A percentile compares a stretch with the other conserved stretches of the same genome.
phyloP scores from a whole-genome alignment of 2,113 vertebrate species.

The Glareola pratincola region DNA sequence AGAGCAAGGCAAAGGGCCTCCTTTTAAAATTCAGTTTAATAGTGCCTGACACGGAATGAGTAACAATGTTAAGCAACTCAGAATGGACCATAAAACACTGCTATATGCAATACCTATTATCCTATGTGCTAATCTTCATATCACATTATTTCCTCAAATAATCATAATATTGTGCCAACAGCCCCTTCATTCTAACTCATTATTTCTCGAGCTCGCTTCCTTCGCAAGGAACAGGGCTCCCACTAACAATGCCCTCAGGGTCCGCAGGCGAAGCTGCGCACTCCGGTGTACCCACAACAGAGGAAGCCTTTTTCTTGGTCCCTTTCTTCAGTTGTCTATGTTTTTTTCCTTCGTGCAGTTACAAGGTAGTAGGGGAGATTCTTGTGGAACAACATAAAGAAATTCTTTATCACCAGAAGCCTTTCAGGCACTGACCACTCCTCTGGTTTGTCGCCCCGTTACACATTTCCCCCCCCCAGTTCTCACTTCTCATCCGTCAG shows the following conservation, averaged over 20 bases:
- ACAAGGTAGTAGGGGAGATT: not conserved
- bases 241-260: constrained; percentile 49
- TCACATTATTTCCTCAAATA: constrained; percentile 62
- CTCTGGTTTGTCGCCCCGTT: not conserved
- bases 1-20: constrained; percentile 34
- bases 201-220: constrained; percentile 23
- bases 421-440: not conserved
- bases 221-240: constrained; percentile 5
- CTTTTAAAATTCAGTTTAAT: constrained; percentile 56
- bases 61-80: constrained; percentile 59
- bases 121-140: constrained; percentile 56
- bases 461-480: not conserved
- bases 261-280: not conserved
- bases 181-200: constrained; percentile 26
- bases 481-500: not conserved
- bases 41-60: constrained; percentile 45
- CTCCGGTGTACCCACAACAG: not conserved
- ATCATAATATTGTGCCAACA: constrained; percentile 64
- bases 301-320: not conserved
- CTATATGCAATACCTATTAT: constrained; percentile 60
- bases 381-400: not conserved
- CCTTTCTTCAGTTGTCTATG: not conserved
- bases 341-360: not conserved
- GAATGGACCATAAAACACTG: constrained; percentile 55
- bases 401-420: not conserved